These are phyloP conservation scores for Ciona savignyi DNA, from an alignment of 23 tunicate genomes.

Conservation along the genomic window DNA sequence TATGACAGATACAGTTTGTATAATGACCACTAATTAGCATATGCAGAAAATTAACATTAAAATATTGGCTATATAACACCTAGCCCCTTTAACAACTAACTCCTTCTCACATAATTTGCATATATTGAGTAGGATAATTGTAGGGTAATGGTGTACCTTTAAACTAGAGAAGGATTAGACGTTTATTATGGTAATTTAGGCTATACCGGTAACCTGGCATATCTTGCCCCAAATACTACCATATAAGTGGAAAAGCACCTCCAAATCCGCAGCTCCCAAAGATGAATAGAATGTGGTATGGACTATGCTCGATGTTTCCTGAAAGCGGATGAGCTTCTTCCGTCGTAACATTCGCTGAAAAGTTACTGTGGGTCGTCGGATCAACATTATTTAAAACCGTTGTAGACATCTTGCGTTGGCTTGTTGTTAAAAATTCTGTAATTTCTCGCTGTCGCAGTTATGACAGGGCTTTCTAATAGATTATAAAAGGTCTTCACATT, in stretches of 20 bases:
- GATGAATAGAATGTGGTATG: slow-evolving; percentile 34
- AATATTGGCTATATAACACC: too few species aligned
- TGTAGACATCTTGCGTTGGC: background rate
- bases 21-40: too few species aligned
- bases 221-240: background rate
- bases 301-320: slow-evolving; percentile 20
- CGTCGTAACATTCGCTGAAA: background rate
- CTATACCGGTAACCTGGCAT: background rate
- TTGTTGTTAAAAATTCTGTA: background rate
- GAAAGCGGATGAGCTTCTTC: background rate
- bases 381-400: background rate
- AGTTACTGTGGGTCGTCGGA: background rate
- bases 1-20: too few species aligned
- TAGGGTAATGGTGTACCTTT: too few species aligned
- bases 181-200: too few species aligned
- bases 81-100: too few species aligned
- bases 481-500: background rate
- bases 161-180: too few species aligned
- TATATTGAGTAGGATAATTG: too few species aligned
- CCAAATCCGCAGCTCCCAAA: slow-evolving; percentile 69
- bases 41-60: too few species aligned
- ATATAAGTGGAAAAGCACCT: slow-evolving; percentile 12
- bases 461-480: background rate
- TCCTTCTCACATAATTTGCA: too few species aligned
- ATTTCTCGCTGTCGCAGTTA: background rate